Evolutionary conservation across 1,140 invertebrate species (phyloP), one percentile per base, ranked within the genome.

Genomic region (Marisa cornuarietis): DNA sequence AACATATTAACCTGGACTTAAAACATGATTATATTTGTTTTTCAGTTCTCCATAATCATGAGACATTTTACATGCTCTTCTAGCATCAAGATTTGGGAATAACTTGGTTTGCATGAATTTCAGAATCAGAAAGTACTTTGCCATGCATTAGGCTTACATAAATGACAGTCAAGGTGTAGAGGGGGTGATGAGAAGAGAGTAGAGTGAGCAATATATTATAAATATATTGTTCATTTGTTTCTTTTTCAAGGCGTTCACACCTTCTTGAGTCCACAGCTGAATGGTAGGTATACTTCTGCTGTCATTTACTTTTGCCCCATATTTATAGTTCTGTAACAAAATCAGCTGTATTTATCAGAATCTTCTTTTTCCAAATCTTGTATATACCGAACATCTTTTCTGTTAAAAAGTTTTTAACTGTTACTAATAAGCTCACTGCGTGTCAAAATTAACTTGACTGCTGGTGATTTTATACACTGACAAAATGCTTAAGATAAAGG

Each of bases 201-300:
- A n/a, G 49, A 68, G 65, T 24, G 65, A 71, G 51, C 61, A 22
- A 26, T 77, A 58, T 26, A 18, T 71, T 71, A 31, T 79, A 79
- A 79, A 58, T 61, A 61, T 62, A 72, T 79, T 9, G 68, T 61
- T 54, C 16, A 54, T 78, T 79, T 51, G 63, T 79, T 79, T 66
- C 51, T 79, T 71, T 78, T 72, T 71, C 78, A 80, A 82, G 81
- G 81, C 75, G 76, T 82, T 79, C 52, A 78, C 49, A 58, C 81
- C 51, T 82, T 78, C 74, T 80, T 80, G 79, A 66, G 79, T 20
- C 72, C n/a, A 68, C 79, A 80, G 61, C 63, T 74, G 73, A 80
- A 80, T 80, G 79, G 79, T 80, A 80, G 79, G 79, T 80, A 80
- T 75, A 61, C 54, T 62, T 63, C 10, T 13, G n/a, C 51, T 71